Evolutionary conservation across 2,888 invertebrate genomes (phyloP), one percentile per base, ranked within the genome.

Genomic region (Catocala fraxini): DNA sequence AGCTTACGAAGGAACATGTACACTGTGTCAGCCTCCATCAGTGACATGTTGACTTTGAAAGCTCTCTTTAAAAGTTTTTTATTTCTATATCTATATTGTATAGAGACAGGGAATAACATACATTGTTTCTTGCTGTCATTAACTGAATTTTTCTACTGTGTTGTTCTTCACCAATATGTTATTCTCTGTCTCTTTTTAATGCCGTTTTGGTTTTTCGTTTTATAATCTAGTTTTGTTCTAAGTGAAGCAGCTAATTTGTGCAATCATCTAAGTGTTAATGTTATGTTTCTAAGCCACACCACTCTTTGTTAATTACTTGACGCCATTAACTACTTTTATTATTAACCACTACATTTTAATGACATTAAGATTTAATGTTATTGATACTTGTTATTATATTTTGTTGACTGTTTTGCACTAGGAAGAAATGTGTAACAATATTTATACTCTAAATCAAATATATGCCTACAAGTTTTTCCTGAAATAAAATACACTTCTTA

Each of bases 261-360:
- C 59, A 41, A 46, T 58, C 11, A 53, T 56, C 47, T 64, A 64
- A 48, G 12, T 71, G 59, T 70, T 68, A 59, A 34, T 60, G 52
- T 71, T 60, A 59, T 46, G 25, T 59, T n/a, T 57, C 48, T 67
- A 76, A 71, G 74, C 77, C 65, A 75, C 61, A 73, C 56, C 64
- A 76, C 62, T 63, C 68, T 52, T 53, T 48, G 66, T 73, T 72
- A 69, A 60, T 59, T 53, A 62, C 12, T 41, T 43, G 12, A 33
- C 33, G 48, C 45, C 48, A 25, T 53, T 45, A 15, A 58, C 47
- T 47, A 59, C 42, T 59, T 39, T 55, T 7, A 33, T 51, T 46
- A 45, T 34, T 7, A 13, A 60, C 15, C 57, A 53, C 63, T 52
- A 6, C 45, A 57, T 15, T 54, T 54, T 41, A 41, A 61, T 55